Evolutionary conservation across 37 sponge, comb jelly and placozoan genomes (phyloP), one percentile per base, ranked within the genome.

Genomic region (Cladorhizidae sp.): DNA sequence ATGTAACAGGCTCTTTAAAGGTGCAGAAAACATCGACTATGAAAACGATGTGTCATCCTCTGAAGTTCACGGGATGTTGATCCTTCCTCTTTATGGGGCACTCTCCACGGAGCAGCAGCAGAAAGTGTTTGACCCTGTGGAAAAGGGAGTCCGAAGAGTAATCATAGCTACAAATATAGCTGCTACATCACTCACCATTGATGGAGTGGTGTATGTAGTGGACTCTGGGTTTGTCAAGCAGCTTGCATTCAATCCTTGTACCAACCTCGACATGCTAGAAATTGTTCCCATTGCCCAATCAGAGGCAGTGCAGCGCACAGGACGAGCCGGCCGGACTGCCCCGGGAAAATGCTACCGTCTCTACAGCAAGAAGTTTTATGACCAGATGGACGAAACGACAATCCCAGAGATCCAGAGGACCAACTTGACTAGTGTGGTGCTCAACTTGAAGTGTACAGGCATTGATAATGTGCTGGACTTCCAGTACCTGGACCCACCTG

Each of bases 91-190:
- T 6, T 95, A 95, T 76, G 96, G 96, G 0, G 84, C 96, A 0
- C 82, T 95, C 70, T 71, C 90, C 3, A 83, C 90, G 1, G 94
- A 95, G 23, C 94, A 90, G 54, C 96, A 95, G 76, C 85, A 89
- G 59, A 80, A 74, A 63, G 92, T 95, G 68, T 95, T 95, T 75
- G 72, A 68, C 11, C 87, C 75, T n/a, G 70, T 67, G 11, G 91
- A 85, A 31, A 45, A 38, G 15, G 84, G 84, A 18, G 73, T 95
- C 3, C 52, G 96, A 3, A 40, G 86, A 32, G 82, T 95, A n/a
- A 93, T 95, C 37, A 86, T 95, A 32, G 83, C 96, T 37, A 95
- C 96, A 0, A 95, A 95, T 78, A 95, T 95, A 43, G 96, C 96
- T 8, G 94, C 95, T 36, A 95, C 96, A 28, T 93, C 94, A 32